These are phyloP conservation scores for Pristionchus exspectatus DNA, from an alignment of 2,888 invertebrate genomes.

Conservation along the genomic window DNA sequence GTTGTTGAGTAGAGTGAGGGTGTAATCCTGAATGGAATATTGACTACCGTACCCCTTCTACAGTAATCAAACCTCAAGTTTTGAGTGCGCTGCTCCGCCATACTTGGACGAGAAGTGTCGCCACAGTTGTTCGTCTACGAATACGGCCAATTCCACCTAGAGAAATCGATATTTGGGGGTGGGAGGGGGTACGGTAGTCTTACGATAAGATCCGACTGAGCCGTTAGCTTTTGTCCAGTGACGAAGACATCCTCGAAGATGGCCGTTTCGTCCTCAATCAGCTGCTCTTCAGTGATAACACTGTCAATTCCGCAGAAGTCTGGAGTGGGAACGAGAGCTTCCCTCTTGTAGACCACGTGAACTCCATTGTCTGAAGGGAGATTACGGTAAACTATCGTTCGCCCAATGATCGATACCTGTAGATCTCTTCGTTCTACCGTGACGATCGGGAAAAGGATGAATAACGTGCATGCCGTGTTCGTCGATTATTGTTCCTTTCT, in stretches of 20 bases:
- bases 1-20: slow-evolving; percentile 78
- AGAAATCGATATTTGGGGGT: slow-evolving; percentile 26
- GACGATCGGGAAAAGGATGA: slow-evolving; percentile 76
- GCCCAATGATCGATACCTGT: slow-evolving; percentile 56
- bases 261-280: slow-evolving; percentile 77
- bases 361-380: slow-evolving; percentile 63
- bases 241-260: slow-evolving; percentile 78
- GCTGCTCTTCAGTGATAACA: slow-evolving; percentile 75
- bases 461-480: slow-evolving; percentile 73
- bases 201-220: slow-evolving; percentile 72
- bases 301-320: slow-evolving; percentile 78
- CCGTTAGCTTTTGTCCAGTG: slow-evolving; percentile 72
- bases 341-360: slow-evolving; percentile 77
- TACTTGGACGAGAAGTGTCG: slow-evolving; percentile 76
- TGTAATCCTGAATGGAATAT: slow-evolving; percentile 74
- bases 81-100: slow-evolving; percentile 71
- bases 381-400: neutral
- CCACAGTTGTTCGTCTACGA: slow-evolving; percentile 78
- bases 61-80: slow-evolving; percentile 57
- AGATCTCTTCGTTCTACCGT: slow-evolving; percentile 70
- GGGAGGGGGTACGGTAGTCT: slow-evolving; percentile 2
- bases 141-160: slow-evolving; percentile 78
- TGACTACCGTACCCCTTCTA: neutral
- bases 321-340: slow-evolving; percentile 59
- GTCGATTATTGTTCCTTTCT: slow-evolving; percentile 77